Evolutionary conservation across 2,113 vertebrate genomes (phyloP).

Genomic region (Fregata magnificens): DNA sequence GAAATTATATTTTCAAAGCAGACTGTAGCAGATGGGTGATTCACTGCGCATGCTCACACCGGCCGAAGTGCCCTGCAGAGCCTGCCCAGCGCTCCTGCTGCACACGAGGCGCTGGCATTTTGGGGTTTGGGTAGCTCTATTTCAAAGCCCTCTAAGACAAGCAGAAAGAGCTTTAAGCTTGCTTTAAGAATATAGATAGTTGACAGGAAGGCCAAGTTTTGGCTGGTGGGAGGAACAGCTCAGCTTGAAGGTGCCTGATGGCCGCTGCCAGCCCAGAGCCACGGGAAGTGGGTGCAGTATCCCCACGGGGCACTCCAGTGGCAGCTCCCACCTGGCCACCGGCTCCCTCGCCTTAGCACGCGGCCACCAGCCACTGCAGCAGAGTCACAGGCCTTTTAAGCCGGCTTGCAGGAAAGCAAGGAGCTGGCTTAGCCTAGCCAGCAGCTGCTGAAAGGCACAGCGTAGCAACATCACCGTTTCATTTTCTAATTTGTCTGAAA

Average conservation of each 20-base stretch:
- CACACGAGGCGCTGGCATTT: fast-evolving
- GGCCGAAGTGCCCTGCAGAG: fast-evolving
- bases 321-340: not conserved
- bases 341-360: fast-evolving
- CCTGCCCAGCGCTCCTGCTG: not conserved
- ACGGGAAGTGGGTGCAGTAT: not conserved
- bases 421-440: not conserved
- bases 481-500: not conserved
- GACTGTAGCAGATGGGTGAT: not conserved
- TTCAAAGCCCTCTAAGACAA: not conserved
- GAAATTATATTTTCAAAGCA: not conserved
- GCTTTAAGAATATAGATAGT: not conserved
- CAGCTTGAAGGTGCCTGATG: not conserved
- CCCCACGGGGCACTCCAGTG: fast-evolving
- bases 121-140: not conserved
- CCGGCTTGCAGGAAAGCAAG: not conserved
- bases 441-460: not conserved
- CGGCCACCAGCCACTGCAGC: not conserved
- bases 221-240: not conserved
- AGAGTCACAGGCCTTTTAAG: not conserved
- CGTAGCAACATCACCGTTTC: fast-evolving
- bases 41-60: fast-evolving
- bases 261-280: not conserved
- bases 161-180: not conserved
- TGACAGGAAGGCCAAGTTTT: not conserved